phyloP scores from a whole-genome alignment of 2,113 vertebrate genomes.

The Catagonus wagneri region DNA sequence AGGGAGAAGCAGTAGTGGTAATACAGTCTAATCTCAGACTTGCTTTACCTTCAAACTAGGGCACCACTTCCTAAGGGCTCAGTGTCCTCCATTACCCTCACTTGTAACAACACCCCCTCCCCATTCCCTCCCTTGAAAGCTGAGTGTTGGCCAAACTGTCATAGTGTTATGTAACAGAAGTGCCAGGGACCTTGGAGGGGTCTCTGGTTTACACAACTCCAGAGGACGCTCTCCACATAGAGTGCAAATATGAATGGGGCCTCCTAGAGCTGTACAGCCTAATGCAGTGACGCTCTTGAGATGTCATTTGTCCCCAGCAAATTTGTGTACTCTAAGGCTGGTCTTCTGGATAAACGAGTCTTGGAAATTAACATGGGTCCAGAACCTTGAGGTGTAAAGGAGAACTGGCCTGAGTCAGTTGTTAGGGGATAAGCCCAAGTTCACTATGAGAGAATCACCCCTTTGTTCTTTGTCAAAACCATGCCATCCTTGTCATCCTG shows the following conservation, averaged over 20 bases:
- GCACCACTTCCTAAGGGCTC: background rate
- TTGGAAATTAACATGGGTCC: background rate
- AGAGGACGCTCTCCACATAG: background rate
- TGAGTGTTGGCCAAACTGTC: background rate
- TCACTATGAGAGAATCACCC: background rate
- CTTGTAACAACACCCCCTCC: background rate
- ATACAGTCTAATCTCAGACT: background rate
- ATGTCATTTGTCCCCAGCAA: background rate
- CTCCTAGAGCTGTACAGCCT: background rate
- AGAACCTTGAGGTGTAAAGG: too few species aligned
- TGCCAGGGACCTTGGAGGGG: background rate
- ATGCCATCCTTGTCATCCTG: background rate
- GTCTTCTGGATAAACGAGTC: background rate
- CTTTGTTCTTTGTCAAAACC: background rate
- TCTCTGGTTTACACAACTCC: background rate
- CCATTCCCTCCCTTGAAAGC: background rate
- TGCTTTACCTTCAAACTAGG: background rate
- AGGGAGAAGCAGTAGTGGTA: background rate
- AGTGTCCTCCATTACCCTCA: too few species aligned
- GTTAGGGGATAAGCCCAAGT: background rate
- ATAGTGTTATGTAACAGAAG: background rate
- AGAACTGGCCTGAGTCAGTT: too few species aligned
- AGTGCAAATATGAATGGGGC: fast-evolving
- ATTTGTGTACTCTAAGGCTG: background rate
- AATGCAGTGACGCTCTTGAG: background rate